Evolutionary conservation across 2,113 vertebrate species (phyloP), one percentile per base, ranked within the genome.

Genomic region (Genyomyrus donnyi): DNA sequence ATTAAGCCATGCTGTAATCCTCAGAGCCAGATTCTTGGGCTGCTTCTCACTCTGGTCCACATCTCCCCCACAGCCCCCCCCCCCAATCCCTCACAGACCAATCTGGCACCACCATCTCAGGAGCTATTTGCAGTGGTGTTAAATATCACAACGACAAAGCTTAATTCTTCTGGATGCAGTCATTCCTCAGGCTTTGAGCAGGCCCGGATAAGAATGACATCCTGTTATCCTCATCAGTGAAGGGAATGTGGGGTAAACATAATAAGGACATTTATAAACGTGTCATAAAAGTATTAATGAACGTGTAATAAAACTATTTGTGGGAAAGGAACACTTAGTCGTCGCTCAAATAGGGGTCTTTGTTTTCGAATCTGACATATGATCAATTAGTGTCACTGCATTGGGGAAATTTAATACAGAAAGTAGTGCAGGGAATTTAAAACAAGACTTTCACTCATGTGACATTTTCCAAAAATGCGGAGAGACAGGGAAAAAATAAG

Each of bases 71-170:
- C 15, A 15, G 1, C 58, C 24, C 56, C 19, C 52, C 52, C 52
- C n/a, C 58, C 8, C 2, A 24, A 24, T n/a, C 21, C 6, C 21
- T n/a, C 10, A 70, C 3, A 70, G 62, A 70, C 77, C 42, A 45
- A 21, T 83, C 39, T 45, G 83, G 83, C 83, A 85, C 21, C 83
- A 85, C 83, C 39, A 85, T 85, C 83, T 85, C 83, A 27, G 83
- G 5, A 48, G 24, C 21, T 85, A 85, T 85, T 85, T 48, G 45
- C 35, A 85, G 45, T 48, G 45, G 83, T 85, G 83, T 42, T 46
- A 85, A 85, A 85, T 85, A 48, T 85, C 83, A 85, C 42, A n/a
- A n/a, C 42, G 39, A 83, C 83, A 85, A 45, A 85, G 39, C 83
- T 46, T 42, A 46, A 48, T 46, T 85, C 39, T 46, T 46, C 21